Percentiles rank a stretch among this genome's conserved stretches.
These are phyloP conservation scores for Hylomyscus alleni DNA, from an alignment of 2,797 vertebrate species.

Conservation along the genomic window DNA sequence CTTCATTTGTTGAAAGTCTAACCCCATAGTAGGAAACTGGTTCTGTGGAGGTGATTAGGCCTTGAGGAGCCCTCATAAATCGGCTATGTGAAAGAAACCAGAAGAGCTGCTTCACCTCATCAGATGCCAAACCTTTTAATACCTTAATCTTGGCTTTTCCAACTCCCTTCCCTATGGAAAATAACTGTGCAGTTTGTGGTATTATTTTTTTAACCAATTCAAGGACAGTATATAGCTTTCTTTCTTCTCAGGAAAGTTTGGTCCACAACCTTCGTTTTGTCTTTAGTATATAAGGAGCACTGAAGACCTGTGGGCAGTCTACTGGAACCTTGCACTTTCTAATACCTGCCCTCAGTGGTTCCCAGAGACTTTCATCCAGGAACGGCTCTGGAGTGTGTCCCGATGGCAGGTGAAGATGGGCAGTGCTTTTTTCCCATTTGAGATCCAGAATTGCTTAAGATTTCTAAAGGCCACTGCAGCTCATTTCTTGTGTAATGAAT, in stretches of 20 bases:
- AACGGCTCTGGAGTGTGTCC: slow-evolving; percentile 27
- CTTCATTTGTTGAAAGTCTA: background rate
- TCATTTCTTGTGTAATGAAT: slow-evolving; percentile 42
- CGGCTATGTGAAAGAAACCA: too few species aligned
- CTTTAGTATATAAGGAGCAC: slow-evolving; percentile 27
- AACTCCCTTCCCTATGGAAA: background rate
- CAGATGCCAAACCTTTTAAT: background rate
- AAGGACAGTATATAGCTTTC: background rate
- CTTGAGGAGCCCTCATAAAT: background rate
- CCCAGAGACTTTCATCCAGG: background rate
- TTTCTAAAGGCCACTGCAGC: background rate
- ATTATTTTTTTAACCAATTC: background rate
- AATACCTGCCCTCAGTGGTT: slow-evolving; percentile 46
- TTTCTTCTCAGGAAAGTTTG: background rate
- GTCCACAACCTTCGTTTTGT: background rate
- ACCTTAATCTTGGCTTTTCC: background rate
- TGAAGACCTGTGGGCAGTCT: background rate
- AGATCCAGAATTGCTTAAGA: slow-evolving; percentile 17
- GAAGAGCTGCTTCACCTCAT: background rate
- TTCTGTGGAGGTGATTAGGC: background rate
- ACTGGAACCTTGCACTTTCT: slow-evolving; percentile 31
- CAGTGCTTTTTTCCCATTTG: slow-evolving; percentile 22
- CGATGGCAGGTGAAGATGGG: background rate
- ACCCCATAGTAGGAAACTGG: background rate
- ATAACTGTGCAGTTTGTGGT: background rate